Evolutionary conservation across 1,140 invertebrate species (phyloP).

Genomic region (Onthophagus taurus): DNA sequence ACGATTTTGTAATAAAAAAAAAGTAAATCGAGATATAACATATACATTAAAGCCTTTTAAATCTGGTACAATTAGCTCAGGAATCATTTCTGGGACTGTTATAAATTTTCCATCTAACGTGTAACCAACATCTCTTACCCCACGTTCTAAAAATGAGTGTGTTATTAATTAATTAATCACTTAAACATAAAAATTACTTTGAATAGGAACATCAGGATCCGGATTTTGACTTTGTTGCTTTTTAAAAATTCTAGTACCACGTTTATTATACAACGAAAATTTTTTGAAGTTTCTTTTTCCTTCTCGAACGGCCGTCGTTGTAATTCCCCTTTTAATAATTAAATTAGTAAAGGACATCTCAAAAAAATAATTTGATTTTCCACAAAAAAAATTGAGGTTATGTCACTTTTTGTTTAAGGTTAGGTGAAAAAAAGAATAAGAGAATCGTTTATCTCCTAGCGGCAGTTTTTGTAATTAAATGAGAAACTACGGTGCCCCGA

Average conservation of each 20-base stretch:
- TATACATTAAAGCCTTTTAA: slow-evolving; percentile 58
- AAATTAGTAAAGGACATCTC: slow-evolving; percentile 31
- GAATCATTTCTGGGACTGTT: slow-evolving; percentile 78
- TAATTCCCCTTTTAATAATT: slow-evolving; percentile 44
- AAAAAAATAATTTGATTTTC: not conserved
- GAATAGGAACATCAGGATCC: slow-evolving; percentile 50
- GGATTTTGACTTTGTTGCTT: slow-evolving; percentile 44
- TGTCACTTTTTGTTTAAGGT: not conserved
- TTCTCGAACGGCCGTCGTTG: slow-evolving; percentile 44
- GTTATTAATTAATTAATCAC: not conserved
- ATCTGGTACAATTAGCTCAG: slow-evolving; percentile 86
- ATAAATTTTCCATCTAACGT: slow-evolving; percentile 47
- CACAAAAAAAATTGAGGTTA: slow-evolving; percentile 3
- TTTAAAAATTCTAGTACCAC: slow-evolving; percentile 59
- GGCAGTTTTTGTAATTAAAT: slow-evolving; percentile 1
- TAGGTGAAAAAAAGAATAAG: slow-evolving; percentile 2
- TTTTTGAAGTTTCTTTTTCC: slow-evolving; percentile 74
- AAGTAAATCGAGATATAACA: not conserved
- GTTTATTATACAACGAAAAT: slow-evolving; percentile 61
- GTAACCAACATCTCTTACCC: slow-evolving; percentile 54
- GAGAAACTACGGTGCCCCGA: slow-evolving; percentile 29
- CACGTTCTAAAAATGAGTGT: slow-evolving; percentile 44
- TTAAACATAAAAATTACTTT: slow-evolving; percentile 41
- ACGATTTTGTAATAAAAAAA: not conserved
- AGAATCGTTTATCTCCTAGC: not conserved